A percentile compares a stretch with the other conserved stretches of the same genome.
Conservation (phyloP, 2,797 vertebrate species). For the Arctocebus calabarensis region DNA sequence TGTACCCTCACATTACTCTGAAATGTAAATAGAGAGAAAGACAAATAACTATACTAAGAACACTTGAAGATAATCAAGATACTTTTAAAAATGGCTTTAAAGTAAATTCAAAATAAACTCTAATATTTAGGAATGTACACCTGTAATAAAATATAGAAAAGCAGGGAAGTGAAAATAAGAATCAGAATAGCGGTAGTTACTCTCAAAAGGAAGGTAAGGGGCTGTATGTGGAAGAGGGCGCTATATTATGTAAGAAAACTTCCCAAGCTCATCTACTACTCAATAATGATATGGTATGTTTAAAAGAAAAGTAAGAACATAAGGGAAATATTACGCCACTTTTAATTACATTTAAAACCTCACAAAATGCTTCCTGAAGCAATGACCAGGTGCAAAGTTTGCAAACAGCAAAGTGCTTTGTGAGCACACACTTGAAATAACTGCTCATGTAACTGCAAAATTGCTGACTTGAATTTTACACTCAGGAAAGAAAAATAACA, state of each 20-base stretch:
- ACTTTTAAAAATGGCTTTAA: not conserved
- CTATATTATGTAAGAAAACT: not conserved
- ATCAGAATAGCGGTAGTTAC: not conserved
- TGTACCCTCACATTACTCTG: too few species aligned
- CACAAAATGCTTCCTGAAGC: slow-evolving; percentile 34
- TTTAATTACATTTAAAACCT: slow-evolving; percentile 40
- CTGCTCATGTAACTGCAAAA: not conserved
- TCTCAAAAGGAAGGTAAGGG: not conserved
- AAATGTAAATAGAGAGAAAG: not conserved
- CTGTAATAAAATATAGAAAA: not conserved
- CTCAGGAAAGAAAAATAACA: not conserved
- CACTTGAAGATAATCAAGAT: not conserved
- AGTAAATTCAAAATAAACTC: not conserved
- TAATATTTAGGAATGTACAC: not conserved
- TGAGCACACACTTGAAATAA: slow-evolving; percentile 51
- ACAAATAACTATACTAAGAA: not conserved
- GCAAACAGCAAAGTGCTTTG: slow-evolving; percentile 34
- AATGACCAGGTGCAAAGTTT: not conserved
- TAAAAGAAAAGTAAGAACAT: not conserved
- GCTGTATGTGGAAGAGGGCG: not conserved
- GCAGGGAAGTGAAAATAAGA: not conserved
- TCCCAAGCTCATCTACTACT: not conserved
- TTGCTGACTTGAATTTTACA: not conserved
- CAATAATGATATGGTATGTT: not conserved
- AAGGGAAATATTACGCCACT: not conserved